Evolutionary conservation across 2,113 vertebrate genomes (phyloP), one percentile per base, ranked within the genome.

Genomic region (Mugil cephalus): DNA sequence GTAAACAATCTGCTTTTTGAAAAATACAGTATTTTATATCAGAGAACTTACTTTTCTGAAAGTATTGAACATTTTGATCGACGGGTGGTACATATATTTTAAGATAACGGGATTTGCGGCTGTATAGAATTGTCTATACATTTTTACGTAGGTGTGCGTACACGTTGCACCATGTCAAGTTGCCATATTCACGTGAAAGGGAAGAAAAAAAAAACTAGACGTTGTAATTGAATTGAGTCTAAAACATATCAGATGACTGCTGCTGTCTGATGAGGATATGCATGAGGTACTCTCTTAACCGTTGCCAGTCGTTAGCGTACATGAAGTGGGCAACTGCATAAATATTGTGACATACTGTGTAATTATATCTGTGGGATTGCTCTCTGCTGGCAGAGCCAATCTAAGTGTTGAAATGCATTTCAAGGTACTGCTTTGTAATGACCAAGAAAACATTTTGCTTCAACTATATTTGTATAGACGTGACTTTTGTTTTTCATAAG

Each of bases 301-400:
- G 24, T 30, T 30, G 24, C 83, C 86, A 71, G 82, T 71, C 79
- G 88, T 83, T 79, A 47, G 77, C 35, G 51, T 85, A 87, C 59
- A 86, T 76, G 85, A 93, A 91, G 90, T 81, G 85, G 90, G 85
- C 90, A 90, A 94, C 93, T 91, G 93, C 96, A 93, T 94, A 95
- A 94, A 93, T 92, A 89, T 95, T 95, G 95, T 96, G 95, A 96
- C 94, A 95, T 95, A 94, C 93, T 95, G 94, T 94, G 94, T 95
- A 96, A 94, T 88, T 93, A 92, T 90, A 93, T 95, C 93, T 93
- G 94, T 94, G 90, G 89, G 94, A 94, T 95, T 95, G 95, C 94
- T 93, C 94, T 98, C 98, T 99, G 97, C 98, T 92, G 97, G 98
- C 97, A 95, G 97, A 97, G 93, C 93, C 94, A 92, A 94, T 95